Evolutionary conservation across 2,888 invertebrate genomes (phyloP), one percentile per base, ranked within the genome.

Genomic region (Lottia gigantea): DNA sequence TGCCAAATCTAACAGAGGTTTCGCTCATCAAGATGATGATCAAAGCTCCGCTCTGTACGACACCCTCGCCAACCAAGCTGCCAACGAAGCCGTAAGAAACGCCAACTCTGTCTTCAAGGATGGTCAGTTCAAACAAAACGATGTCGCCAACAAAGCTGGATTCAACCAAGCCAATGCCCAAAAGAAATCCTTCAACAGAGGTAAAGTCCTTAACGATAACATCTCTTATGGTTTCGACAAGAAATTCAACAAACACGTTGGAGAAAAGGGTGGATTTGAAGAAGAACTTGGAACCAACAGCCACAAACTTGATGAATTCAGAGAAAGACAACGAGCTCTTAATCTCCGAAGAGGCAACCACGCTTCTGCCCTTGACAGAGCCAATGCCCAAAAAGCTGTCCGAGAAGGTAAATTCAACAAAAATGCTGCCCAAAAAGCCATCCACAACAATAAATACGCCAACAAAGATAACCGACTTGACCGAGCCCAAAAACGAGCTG

Each of bases 381-480:
- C 69, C 16, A 70, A 73, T 49, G 64, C 73, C 19, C 70, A 75
- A 66, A 64, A 71, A 46, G 71, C 75, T 23, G 46, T 70, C 70
- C 73, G 73, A 67, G 73, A 75, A 49, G 55, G 62, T 26, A 71
- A 73, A 49, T 71, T 63, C 68, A 71, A 68, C 55, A 65, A 71
- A 46, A 68, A 70, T 61, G 75, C 75, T 14, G 70, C 71, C 19
- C 75, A 75, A 68, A 73, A 65, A 40, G 71, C 73, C 47, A 70
- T 70, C 15, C 71, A 73, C 46, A 71, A 62, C 6, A 73, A 73
- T 11, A 65, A 73, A 67, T 73, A 67, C 68, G 73, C 73, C 0
- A 73, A 73, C 49, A 64, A 55, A 14, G 75, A 75, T 47, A 46
- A 65, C 40, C 61, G 65, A 11, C 70, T 75, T 23, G 71, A 75